Evolutionary conservation across 2,797 vertebrate species (phyloP), one percentile per base, ranked within the genome.

Genomic region (Sylvia borin): DNA sequence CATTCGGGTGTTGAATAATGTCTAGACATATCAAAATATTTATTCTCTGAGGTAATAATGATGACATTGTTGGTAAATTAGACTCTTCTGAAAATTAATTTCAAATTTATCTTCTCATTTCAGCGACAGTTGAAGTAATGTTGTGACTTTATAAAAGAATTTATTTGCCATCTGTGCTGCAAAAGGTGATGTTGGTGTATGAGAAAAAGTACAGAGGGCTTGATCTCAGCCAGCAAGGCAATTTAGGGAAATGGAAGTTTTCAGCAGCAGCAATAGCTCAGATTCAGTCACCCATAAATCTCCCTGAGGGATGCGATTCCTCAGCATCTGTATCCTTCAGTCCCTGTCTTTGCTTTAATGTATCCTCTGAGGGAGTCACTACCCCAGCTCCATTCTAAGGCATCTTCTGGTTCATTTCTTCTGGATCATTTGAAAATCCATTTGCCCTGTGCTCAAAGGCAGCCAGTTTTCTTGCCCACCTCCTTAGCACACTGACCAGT

Each of bases 281-380:
- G n/a, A 64, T 85, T 78, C 78, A 91, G 84, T 64, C 92, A 85
- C 84, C 84, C 87, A 60, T 70, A 87, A 91, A 87, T 72, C 64
- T 92, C 71, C 84, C 55, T 0, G 1, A 66, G 77, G 84, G 84
- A 55, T 51, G 40, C 0, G 0, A 14, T 55, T 93, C 66, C 70
- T 66, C 66, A 61, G 80, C 66, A 40, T 71, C 58, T 10, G 0
- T 22, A 61, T 40, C 62, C 36, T 76, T 45, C 66, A 19, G 32
- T 75, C 26, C 27, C 47, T 10, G 14, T 50, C 83, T 71, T 74
- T 61, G 51, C 60, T 80, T 40, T 78, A 43, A 67, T 21, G 18
- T 5, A 80, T 64, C 45, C 57, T 77, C 50, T 15, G 31, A 93
- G 55, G 24, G 40, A 87, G 10, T 19, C n/a, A 25, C 43, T 78